Evolutionary conservation across 1,140 invertebrate species (phyloP), one percentile per base, ranked within the genome.

Genomic region (Leptinotarsa defecta): DNA sequence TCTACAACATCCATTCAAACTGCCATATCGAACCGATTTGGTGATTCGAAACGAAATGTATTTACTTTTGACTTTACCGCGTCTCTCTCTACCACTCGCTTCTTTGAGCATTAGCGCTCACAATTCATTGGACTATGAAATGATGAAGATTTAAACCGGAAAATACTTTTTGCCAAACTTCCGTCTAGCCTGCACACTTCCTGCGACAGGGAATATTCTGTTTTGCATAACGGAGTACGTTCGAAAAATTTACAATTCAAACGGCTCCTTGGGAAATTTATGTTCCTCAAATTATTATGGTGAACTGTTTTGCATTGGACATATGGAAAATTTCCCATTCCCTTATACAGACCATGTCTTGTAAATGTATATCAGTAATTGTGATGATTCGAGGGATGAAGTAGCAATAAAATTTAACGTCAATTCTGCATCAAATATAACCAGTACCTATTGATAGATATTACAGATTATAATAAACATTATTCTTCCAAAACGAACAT

Each of bases 241-340:
- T 70, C n/a, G 4, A 70, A 70, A 70, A 70, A 70, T 70, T 70
- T 70, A 70, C 68, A 70, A 70, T 70, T 70, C 68, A 70, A 70
- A 70, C 68, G n/a, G 68, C 20, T 48, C 68, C 48, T 49, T 49
- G 22, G 43, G 15, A 70, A 70, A 70, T 70, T 70, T 70, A 70
- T 70, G 68, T 48, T 48, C 48, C 13, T 43, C 20, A 70, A 49
- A 70, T 70, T 70, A 70, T 70, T 70, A 70, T 70, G 13, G 68
- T 20, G 19, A 22, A 70, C 68, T 70, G 43, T 19, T 70, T 70
- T 65, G 64, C 64, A 65, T 65, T 5, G 48, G 68, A 52, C 68
- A 70, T 70, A 70, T 70, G 68, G 34, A 52, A 70, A 24, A 70
- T 20, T 70, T 70, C 68, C 68, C 68, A 70, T 70, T 70, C n/a